Conservation (phyloP, 2,888 invertebrate species). For the Antheraea yamamai region DNA sequence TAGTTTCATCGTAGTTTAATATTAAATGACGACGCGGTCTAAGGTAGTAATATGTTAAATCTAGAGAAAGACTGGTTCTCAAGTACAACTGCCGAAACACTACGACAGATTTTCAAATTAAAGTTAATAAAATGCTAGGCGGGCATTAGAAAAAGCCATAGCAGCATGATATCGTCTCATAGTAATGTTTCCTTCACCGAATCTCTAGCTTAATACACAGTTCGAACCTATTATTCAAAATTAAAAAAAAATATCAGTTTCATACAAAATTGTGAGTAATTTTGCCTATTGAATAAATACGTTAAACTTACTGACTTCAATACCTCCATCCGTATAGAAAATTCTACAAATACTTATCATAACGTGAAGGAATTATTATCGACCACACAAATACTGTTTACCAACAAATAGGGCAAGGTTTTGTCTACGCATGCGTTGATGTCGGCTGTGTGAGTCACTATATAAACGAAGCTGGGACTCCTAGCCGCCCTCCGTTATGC, state of each 20-base stretch:
- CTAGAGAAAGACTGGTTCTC: too few relatives aligned
- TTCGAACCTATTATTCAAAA: not conserved
- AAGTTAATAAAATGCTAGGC: too few relatives aligned
- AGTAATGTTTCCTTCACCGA: too few relatives aligned
- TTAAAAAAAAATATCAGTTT: not conserved
- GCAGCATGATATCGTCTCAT: too few relatives aligned
- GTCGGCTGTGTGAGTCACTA: conserved; percentile 41
- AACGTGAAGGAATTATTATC: conserved; percentile 56
- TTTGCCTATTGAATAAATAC: not conserved
- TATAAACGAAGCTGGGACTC: conserved; percentile 56
- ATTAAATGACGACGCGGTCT: too few relatives aligned
- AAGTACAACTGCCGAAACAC: too few relatives aligned
- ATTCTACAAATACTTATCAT: conserved; percentile 41
- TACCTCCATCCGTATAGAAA: not conserved
- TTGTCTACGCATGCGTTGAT: conserved; percentile 51
- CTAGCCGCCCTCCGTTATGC: conserved; percentile 63
- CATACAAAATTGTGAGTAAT: not conserved
- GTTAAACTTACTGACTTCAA: not conserved
- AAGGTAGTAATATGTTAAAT: too few relatives aligned
- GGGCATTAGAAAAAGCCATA: too few relatives aligned
- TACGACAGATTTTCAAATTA: too few relatives aligned
- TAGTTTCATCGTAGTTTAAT: too few relatives aligned
- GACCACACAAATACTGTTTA: conserved; percentile 60
- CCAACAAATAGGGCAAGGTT: conserved; percentile 51
- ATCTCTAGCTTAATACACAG: too few relatives aligned